A percentile compares a stretch with the other conserved stretches of the same genome.
Evolutionary conservation across 2,888 invertebrate genomes (phyloP).

Genomic region (Meteorus cinctellus): DNA sequence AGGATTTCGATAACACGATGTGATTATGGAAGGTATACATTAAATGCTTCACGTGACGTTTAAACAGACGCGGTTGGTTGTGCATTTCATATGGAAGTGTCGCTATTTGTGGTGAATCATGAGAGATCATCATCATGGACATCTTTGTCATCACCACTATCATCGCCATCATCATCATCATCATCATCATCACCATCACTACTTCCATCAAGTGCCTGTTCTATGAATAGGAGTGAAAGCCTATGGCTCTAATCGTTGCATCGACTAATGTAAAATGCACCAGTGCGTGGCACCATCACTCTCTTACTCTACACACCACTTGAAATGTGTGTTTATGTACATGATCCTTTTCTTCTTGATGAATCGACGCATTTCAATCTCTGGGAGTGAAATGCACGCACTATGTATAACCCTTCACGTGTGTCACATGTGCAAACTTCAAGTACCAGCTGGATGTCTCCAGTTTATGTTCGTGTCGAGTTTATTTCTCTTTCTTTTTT

Average conservation of each 20-base stretch:
- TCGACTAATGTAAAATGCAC: constrained; percentile 26
- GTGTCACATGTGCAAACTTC: neutral
- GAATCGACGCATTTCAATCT: constrained; percentile 25
- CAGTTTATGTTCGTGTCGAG: neutral
- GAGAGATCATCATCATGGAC: neutral
- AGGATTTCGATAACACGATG: neutral
- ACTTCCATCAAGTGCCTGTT: neutral
- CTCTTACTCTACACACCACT: neutral
- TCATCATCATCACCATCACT: neutral
- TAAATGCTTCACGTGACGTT: neutral
- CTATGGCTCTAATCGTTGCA: constrained; percentile 26
- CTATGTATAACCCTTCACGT: neutral
- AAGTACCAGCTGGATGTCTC: neutral
- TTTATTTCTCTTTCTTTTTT: neutral
- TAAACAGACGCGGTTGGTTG: neutral
- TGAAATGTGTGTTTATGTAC: neutral
- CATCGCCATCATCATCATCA: neutral
- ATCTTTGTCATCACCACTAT: neutral
- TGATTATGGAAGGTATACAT: neutral
- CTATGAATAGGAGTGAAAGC: constrained; percentile 7
- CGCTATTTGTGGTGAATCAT: constrained; percentile 1
- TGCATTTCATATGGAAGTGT: neutral
- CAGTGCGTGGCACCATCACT: constrained; percentile 12
- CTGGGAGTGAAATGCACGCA: neutral
- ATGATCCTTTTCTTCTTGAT: constrained; percentile 21